Evolutionary conservation across 1,140 invertebrate species (phyloP), one percentile per base, ranked within the genome.

Genomic region (Drosophila arawakana): DNA sequence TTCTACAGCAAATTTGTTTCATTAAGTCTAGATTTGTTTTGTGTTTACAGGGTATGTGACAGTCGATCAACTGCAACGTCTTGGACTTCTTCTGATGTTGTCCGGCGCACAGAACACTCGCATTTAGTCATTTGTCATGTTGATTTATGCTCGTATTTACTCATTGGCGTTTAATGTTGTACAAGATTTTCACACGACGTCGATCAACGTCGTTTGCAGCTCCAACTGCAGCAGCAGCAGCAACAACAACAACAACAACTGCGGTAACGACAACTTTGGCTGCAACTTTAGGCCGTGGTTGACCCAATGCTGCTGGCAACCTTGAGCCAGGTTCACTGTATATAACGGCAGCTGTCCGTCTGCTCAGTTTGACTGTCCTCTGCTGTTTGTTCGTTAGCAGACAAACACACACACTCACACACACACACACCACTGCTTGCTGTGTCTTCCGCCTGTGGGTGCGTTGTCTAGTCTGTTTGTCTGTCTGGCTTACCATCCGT

Each of bases 91-190:
- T 59, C 10, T 75, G 67, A 68, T 69, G 47, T 75, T 83, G 80
- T 83, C 68, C 68, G 66, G 49, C 50, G 21, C 46, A 71, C 47
- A 81, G 72, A 86, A 74, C 78, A 52, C 50, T 25, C 30, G 50
- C 50, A 77, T 84, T 80, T 60, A 73, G 77, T 89, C 83, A 88
- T 88, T 88, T 88, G 83, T 88, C 83, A 84, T 78, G 84, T 80
- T 88, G 83, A 88, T 88, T 88, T 88, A 88, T 76, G 73, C 60
- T 50, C 67, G 59, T 88, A 89, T 78, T 80, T 84, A 78, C 80
- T 80, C 77, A 83, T 83, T 88, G 83, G 83, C 83, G 81, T 88
- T 86, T 80, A 86, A 88, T 88, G 82, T 78, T 76, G 62, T 66
- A 86, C 80, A 88, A 80, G 76, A 80, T 80, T 86, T 83, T 86